A percentile compares a stretch with the other conserved stretches of the same genome.
These are phyloP conservation scores for Ibycter americanus DNA, from an alignment of 2,797 vertebrate genomes.

Conservation along the genomic window DNA sequence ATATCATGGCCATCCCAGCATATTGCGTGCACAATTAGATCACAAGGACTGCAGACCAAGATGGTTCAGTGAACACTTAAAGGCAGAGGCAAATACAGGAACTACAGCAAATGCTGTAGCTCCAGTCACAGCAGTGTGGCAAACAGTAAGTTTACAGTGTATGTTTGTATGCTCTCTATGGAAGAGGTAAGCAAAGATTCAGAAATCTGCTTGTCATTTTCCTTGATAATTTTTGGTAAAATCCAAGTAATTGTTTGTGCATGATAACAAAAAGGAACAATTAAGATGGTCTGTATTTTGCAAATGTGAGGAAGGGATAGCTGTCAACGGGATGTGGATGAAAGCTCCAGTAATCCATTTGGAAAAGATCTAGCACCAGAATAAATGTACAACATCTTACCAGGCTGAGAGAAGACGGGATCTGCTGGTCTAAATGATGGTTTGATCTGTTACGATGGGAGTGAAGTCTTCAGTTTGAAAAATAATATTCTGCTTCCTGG, in stretches of 20 bases:
- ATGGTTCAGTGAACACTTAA: not conserved
- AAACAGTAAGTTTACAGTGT: not conserved
- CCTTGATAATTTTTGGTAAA: not conserved
- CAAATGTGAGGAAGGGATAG: not conserved
- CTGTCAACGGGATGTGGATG: not conserved
- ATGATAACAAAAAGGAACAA: not conserved
- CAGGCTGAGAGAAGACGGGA: not conserved
- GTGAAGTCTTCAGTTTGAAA: slow-evolving; percentile 18
- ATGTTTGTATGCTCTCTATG: not conserved
- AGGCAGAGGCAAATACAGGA: not conserved
- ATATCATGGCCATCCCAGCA: not conserved
- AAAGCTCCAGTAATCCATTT: not conserved
- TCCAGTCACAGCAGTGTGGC: not conserved
- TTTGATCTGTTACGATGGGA: not conserved
- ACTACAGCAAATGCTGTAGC: not conserved
- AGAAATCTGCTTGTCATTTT: not conserved
- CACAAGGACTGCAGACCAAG: not conserved
- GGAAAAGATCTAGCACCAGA: slow-evolving; percentile 10
- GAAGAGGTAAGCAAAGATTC: not conserved
- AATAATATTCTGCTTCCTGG: slow-evolving; percentile 38
- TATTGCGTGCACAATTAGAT: not conserved
- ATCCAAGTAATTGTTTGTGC: not conserved
- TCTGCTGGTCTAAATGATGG: slow-evolving; percentile 11
- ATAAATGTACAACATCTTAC: slow-evolving; percentile 40
- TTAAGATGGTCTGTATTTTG: not conserved